Percentiles rank a stretch among this genome's conserved stretches.
Evolutionary conservation across 2,113 vertebrate genomes (phyloP).

Genomic region (Pseudorectes ferrugineus): DNA sequence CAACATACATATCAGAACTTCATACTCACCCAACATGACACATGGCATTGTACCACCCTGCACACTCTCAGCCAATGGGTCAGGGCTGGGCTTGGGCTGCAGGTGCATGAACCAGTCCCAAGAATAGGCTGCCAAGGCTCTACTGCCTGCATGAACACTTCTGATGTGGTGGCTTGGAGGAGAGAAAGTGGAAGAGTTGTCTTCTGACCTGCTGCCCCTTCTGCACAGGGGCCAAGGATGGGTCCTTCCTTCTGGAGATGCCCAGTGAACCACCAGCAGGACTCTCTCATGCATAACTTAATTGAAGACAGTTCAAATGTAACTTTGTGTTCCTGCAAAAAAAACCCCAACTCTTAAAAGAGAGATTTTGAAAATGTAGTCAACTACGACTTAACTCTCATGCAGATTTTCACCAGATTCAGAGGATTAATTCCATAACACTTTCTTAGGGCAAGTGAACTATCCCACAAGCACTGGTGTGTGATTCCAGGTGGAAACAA

Average conservation of each 20-base stretch:
- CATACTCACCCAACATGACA: not conserved
- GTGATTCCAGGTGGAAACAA: not conserved
- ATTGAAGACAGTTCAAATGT: not conserved
- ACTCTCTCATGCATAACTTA: not conserved
- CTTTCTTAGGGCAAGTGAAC: not conserved
- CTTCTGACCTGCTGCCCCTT: not conserved
- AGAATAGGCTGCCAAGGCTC: not conserved
- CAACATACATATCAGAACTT: not conserved
- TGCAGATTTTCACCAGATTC: not conserved
- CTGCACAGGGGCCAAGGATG: not conserved
- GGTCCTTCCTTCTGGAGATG: not conserved
- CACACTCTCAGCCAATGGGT: not conserved
- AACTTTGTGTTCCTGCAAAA: not conserved
- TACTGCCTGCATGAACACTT: not conserved
- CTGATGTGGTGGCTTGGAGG: not conserved
- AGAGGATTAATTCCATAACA: not conserved
- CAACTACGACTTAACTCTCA: not conserved
- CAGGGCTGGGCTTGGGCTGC: not conserved
- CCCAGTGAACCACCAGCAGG: not conserved
- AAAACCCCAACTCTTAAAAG: too few species aligned
- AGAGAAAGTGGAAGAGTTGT: not conserved
- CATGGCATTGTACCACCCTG: not conserved
- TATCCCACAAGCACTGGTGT: not conserved
- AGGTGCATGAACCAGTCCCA: not conserved
- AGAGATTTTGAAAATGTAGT: not conserved